Percentiles rank a stretch among this genome's conserved stretches.
These are phyloP conservation scores for Monopterus albus DNA, from an alignment of 2,113 vertebrate species.

Conservation along the genomic window DNA sequence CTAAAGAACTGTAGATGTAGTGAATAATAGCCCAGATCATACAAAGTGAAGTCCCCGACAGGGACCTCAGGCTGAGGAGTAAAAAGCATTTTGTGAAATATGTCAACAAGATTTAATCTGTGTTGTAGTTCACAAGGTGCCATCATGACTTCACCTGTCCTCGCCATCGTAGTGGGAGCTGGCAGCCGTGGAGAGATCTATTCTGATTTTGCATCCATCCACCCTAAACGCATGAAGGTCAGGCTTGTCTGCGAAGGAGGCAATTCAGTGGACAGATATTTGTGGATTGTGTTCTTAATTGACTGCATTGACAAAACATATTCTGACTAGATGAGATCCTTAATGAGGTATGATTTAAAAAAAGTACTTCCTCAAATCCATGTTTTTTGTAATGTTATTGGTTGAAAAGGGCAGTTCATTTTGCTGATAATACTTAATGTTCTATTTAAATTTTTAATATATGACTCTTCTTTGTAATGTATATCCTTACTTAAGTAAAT, in stretches of 20 bases:
- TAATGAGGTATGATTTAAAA: too few relatives aligned
- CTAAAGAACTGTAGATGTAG: neutral
- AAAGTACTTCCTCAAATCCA: too few relatives aligned
- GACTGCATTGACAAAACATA: too few relatives aligned
- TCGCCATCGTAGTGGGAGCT: constrained; percentile 82
- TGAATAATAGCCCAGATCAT: neutral
- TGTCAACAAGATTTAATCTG: neutral
- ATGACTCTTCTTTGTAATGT: too few relatives aligned
- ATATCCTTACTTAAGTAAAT: too few relatives aligned
- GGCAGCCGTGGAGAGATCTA: constrained; percentile 79
- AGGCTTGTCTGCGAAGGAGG: neutral
- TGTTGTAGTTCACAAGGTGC: constrained; percentile 39
- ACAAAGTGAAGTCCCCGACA: too few relatives aligned
- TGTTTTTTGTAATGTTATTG: neutral
- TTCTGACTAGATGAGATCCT: too few relatives aligned
- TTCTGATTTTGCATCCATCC: constrained; percentile 72
- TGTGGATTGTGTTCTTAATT: too few relatives aligned
- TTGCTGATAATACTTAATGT: too few relatives aligned
- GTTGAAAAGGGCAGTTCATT: neutral
- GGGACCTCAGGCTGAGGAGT: too few relatives aligned
- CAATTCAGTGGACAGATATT: neutral
- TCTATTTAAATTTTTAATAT: too few relatives aligned
- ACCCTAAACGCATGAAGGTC: constrained; percentile 80
- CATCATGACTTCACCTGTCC: constrained; percentile 74
- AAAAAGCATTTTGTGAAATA: neutral